Conservation (phyloP, 2,888 invertebrate genomes). For the Cerceris ruficornis region DNA sequence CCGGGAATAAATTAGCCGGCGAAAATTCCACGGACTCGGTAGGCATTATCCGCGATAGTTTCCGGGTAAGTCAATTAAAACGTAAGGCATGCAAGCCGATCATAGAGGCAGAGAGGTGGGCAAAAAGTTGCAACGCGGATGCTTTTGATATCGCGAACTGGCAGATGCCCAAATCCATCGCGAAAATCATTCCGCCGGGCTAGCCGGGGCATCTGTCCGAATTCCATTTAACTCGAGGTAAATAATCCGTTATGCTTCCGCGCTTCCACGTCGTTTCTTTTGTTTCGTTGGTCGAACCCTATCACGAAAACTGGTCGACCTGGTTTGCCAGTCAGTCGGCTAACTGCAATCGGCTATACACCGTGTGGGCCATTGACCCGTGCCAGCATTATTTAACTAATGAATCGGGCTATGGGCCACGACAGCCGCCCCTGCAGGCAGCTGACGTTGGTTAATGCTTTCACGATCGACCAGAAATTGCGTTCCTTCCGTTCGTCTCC, state of each 20-base stretch:
- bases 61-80: too few relatives aligned
- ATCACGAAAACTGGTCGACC: constrained; percentile 59
- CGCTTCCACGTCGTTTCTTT: constrained; percentile 33
- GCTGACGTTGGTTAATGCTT: constrained; percentile 69
- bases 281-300: constrained; percentile 35
- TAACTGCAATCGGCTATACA: constrained; percentile 47
- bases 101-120: not conserved
- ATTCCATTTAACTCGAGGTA: constrained; percentile 27
- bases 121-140: not conserved
- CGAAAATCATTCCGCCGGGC: constrained; percentile 11
- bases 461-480: constrained; percentile 62
- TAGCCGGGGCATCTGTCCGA: constrained; percentile 15
- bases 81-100: not conserved
- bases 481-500: constrained; percentile 44
- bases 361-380: constrained; percentile 52
- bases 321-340: constrained; percentile 48
- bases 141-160: not conserved
- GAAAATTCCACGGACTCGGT: too few relatives aligned
- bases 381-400: constrained; percentile 63
- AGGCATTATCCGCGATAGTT: too few relatives aligned
- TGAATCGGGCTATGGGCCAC: constrained; percentile 55
- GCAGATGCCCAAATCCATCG: constrained; percentile 13
- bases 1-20: too few relatives aligned
- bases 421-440: constrained; percentile 60
- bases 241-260: constrained; percentile 41